Conservation (phyloP, 2,797 vertebrate species). For the Etheostoma perlongum region DNA sequence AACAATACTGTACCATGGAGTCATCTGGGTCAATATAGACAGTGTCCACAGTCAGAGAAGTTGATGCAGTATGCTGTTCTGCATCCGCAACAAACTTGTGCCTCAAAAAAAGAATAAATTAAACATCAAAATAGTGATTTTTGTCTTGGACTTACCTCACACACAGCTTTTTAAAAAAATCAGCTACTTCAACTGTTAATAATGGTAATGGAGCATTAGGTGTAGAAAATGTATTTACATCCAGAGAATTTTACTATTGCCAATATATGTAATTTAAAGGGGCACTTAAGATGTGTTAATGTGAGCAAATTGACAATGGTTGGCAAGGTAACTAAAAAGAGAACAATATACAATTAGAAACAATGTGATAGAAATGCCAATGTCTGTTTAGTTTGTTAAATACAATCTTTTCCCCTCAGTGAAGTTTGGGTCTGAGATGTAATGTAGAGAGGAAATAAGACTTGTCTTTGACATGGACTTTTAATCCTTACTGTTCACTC, state of each 20-base stretch:
- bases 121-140: not conserved
- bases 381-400: not conserved
- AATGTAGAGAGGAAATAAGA: not conserved
- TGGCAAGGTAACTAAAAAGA: not conserved
- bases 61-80: conserved; percentile 59
- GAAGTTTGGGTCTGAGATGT: not conserved
- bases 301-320: not conserved
- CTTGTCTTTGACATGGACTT: not conserved
- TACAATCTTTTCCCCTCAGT: not conserved
- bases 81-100: conserved; percentile 74
- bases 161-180: too few relatives aligned
- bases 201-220: not conserved
- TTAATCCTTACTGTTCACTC: not conserved
- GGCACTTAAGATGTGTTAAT: not conserved
- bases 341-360: not conserved
- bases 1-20: conserved; percentile 73
- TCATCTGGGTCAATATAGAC: conserved; percentile 78
- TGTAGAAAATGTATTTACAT: not conserved
- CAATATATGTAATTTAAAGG: not conserved
- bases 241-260: not conserved
- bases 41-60: conserved; percentile 66
- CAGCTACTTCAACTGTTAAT: not conserved
- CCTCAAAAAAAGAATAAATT: conserved; percentile 64
- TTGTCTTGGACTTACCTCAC: too few relatives aligned
- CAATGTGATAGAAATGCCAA: not conserved